Percentiles rank a stretch among this genome's conserved stretches.
These are phyloP conservation scores for Spea hammondii DNA, from an alignment of 2,797 vertebrate genomes.

Conservation along the genomic window DNA sequence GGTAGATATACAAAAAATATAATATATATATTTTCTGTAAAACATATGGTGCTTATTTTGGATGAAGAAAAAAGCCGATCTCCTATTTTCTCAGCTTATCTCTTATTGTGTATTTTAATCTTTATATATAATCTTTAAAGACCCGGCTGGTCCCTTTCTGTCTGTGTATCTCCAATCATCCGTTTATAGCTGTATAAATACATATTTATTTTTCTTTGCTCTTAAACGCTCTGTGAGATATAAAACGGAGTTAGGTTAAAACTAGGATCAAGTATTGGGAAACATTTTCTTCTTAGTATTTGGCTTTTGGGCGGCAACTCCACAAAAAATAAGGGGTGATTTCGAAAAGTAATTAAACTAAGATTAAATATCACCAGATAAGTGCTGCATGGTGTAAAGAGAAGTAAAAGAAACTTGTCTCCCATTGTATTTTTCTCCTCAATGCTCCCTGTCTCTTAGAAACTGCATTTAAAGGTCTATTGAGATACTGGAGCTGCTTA, in stretches of 20 bases:
- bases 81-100: background rate
- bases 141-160: background rate
- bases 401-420: too few relatives aligned
- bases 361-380: too few relatives aligned
- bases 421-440: too few relatives aligned
- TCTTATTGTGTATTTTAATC: constrained; percentile 1
- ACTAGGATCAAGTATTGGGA: background rate
- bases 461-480: too few relatives aligned
- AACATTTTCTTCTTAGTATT: background rate
- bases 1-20: too few relatives aligned
- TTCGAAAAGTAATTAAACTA: too few relatives aligned
- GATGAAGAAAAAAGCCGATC: background rate
- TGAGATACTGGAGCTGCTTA: too few relatives aligned
- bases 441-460: too few relatives aligned
- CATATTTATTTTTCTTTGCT: background rate
- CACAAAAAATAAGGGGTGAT: too few relatives aligned
- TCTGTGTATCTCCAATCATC: background rate
- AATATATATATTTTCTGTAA: background rate
- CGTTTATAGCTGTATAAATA: background rate
- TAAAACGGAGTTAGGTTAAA: background rate
- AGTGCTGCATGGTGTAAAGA: too few relatives aligned
- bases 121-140: background rate
- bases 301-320: too few relatives aligned
- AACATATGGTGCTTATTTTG: background rate
- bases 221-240: background rate